Evolutionary conservation across 2,113 vertebrate species (phyloP).

Genomic region (Cheirogaleus medius): DNA sequence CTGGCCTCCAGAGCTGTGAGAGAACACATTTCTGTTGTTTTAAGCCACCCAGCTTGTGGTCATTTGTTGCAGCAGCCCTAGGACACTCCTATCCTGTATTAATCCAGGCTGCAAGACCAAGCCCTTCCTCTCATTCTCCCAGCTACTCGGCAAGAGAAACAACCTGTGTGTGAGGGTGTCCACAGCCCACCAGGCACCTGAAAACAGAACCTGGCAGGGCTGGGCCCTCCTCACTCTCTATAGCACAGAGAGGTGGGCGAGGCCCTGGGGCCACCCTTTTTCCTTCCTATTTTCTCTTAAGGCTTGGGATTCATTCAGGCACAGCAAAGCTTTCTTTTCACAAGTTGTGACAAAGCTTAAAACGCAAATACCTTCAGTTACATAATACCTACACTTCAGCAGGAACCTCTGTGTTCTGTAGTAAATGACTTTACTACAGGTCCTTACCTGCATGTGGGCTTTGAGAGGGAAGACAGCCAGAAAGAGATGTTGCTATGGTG

Average conservation of each 20-base stretch:
- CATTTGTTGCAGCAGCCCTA: not conserved
- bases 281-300: not conserved
- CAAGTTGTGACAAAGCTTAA: not conserved
- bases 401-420: conserved; percentile 37
- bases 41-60: not conserved
- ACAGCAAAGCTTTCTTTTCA: not conserved
- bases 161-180: too few species aligned
- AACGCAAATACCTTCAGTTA: not conserved
- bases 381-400: not conserved
- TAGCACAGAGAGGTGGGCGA: not conserved
- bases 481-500: conserved; percentile 59
- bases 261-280: not conserved
- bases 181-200: not conserved
- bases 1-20: not conserved
- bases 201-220: not conserved
- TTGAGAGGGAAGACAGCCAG: conserved; percentile 44
- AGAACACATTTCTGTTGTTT: not conserved
- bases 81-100: not conserved
- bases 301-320: not conserved
- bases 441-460: conserved; percentile 10
- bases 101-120: not conserved
- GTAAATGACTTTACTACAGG: conserved; percentile 59
- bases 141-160: not conserved
- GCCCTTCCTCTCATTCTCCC: not conserved
- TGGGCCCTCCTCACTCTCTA: too few species aligned